Base-by-base conservation (phyloP, 2,888 invertebrate genomes). In the Arrhopalites spinosus region DNA sequence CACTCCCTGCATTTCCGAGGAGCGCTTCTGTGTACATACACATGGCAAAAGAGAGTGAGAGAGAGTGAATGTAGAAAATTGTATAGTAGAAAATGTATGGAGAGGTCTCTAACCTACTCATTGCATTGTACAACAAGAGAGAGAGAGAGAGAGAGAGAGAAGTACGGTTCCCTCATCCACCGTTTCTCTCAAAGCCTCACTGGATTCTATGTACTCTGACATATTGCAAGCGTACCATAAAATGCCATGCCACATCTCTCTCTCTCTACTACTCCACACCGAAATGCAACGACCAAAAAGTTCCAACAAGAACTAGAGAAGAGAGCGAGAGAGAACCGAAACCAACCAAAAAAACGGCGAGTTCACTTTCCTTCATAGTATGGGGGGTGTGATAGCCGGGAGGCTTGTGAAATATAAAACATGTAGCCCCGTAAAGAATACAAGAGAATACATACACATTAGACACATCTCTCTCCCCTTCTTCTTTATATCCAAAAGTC, bases 311-410 rank as follows among this genome's bases (percentile, higher is more conserved):
- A 71, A 56, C 53, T 20, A 2, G 53, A 56, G 53, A n/a, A n/a
- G n/a, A n/a, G n/a, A n/a, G n/a, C 8, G n/a, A 56, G 53, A 56
- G 53, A 3, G 61, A 61, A 43, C 20, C 23, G 13, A 13, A 59
- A 20, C 36, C 53, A 53, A 67, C 50, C 69, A 69, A 73, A 69
- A 63, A 73, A 36, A 36, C 36, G 76, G 27, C 73, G 76, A 76
- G 76, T 76, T 76, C 76, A 76, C 64, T 73, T 27, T 53, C 17
- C 13, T 1, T 45, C 47, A 59, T 76, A 76, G 73, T 76, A 69
- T 47, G 66, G 20, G 76, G 76, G 76, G 76, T 68, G 76, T 56
- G 45, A 63, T 59, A 29, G 76, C 73, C 76, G 17, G 13, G 50
- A 61, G 72, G 29, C 67, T 23, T n/a, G 15, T 27, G 8, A 47